A percentile compares a stretch with the other conserved stretches of the same genome.
phyloP scores from a whole-genome alignment of 2,113 vertebrate species.

The Seriola rivoliana region DNA sequence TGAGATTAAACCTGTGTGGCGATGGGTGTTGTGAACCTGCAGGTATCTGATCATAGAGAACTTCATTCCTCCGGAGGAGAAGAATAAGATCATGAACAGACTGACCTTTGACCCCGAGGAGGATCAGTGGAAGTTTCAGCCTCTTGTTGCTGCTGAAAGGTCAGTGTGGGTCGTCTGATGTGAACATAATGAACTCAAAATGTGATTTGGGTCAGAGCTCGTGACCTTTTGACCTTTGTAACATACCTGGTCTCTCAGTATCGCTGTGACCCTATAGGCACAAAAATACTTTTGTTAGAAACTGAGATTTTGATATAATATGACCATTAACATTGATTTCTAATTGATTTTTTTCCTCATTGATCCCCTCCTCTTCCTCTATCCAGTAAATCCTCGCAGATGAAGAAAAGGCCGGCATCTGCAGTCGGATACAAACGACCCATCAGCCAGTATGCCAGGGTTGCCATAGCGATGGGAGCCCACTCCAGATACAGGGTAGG shows the following conservation, averaged over 20 bases:
- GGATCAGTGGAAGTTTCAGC: slow-evolving; percentile 98
- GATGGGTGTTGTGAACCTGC: slow-evolving; percentile 21
- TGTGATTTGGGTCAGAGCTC: slow-evolving; percentile 1
- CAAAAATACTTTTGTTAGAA: background rate
- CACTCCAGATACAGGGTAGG: slow-evolving; percentile 94
- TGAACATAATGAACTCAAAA: background rate
- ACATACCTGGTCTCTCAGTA: background rate
- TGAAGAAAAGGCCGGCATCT: slow-evolving; percentile 93
- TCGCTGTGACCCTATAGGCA: background rate
- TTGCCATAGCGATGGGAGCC: slow-evolving; percentile 94
- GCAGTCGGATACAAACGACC: slow-evolving; percentile 98
- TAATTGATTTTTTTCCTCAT: background rate
- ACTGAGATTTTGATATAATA: background rate
- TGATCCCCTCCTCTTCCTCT: slow-evolving; percentile 7
- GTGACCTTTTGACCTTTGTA: slow-evolving; percentile 12
- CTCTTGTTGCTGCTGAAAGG: slow-evolving; percentile 90
- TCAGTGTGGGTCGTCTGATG: slow-evolving; percentile 65
- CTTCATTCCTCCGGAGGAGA: slow-evolving; percentile 98
- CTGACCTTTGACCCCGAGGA: slow-evolving; percentile 94
- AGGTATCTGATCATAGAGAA: slow-evolving; percentile 99
- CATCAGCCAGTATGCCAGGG: slow-evolving; percentile 95
- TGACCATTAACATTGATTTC: slow-evolving; percentile 9
- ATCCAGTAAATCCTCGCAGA: slow-evolving; percentile 87
- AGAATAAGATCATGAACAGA: slow-evolving; percentile 99
- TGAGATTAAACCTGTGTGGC: background rate